These are phyloP conservation scores for Tachysurus fulvidraco DNA, from an alignment of 2,113 vertebrate genomes.

Conservation along the genomic window DNA sequence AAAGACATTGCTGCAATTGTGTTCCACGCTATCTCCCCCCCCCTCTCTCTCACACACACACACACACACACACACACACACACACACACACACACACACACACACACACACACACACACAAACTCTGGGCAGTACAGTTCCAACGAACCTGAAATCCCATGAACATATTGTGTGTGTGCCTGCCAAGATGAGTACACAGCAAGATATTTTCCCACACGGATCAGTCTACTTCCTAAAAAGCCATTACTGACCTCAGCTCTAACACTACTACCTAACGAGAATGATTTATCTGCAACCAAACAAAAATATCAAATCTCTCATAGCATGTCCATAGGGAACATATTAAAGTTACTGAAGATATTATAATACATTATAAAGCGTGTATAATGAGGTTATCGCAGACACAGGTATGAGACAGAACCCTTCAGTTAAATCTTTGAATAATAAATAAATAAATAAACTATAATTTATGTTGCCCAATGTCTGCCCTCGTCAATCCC, in stretches of 20 bases:
- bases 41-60: not conserved
- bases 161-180: conserved; percentile 56
- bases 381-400: not conserved
- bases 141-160: conserved; percentile 45
- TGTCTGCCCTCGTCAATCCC: not conserved
- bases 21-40: no score
- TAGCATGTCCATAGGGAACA: not conserved
- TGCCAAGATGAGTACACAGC: conserved; percentile 50
- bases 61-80: conserved; percentile 13
- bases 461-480: not conserved
- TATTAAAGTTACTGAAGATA: not conserved
- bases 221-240: conserved; percentile 39
- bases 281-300: not conserved
- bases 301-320: not conserved
- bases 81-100: conserved; percentile 13
- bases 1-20: not conserved
- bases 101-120: conserved; percentile 13
- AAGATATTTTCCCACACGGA: conserved; percentile 51
- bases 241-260: conserved; percentile 37
- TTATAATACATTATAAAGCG: not conserved
- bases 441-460: not conserved
- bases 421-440: not conserved
- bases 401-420: not conserved
- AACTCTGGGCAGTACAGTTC: conserved; percentile 18
- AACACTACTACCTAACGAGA: conserved; percentile 11